phyloP scores from a whole-genome alignment of 2,888 invertebrate species.

The Argyresthia albistria region DNA sequence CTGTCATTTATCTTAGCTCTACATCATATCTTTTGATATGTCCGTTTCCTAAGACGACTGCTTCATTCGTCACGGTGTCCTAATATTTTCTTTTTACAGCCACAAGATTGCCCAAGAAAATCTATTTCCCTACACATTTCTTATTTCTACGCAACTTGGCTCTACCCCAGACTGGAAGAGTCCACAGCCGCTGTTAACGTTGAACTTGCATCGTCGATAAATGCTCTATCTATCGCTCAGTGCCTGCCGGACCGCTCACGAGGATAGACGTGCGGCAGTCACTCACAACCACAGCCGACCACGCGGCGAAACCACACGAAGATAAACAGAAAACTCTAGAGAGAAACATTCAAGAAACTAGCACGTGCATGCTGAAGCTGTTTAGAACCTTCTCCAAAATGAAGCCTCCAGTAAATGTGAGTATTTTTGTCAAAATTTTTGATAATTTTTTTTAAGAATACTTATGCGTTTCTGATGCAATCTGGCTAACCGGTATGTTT shows the following conservation, averaged over 20 bases:
- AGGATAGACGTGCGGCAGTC: not conserved
- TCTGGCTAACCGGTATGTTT: not conserved
- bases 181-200: not conserved
- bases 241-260: constrained; percentile 43
- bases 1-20: too few relatives aligned
- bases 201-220: too few relatives aligned
- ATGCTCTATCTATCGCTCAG: constrained; percentile 16
- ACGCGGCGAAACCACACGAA: not conserved
- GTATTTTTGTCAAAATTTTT: constrained; percentile 18
- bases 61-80: too few relatives aligned
- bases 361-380: constrained; percentile 38
- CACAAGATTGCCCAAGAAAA: too few relatives aligned
- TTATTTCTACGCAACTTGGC: too few relatives aligned
- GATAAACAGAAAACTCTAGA: not conserved
- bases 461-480: not conserved
- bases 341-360: constrained; percentile 6
- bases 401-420: constrained; percentile 62
- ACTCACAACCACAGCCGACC: not conserved
- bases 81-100: too few relatives aligned
- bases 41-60: too few relatives aligned
- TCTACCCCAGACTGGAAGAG: not conserved
- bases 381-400: constrained; percentile 48
- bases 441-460: not conserved
- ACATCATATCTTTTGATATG: too few relatives aligned
- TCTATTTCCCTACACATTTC: too few relatives aligned